Conservation (phyloP, 1,140 invertebrate species). For the Drosophila asahinai region DNA sequence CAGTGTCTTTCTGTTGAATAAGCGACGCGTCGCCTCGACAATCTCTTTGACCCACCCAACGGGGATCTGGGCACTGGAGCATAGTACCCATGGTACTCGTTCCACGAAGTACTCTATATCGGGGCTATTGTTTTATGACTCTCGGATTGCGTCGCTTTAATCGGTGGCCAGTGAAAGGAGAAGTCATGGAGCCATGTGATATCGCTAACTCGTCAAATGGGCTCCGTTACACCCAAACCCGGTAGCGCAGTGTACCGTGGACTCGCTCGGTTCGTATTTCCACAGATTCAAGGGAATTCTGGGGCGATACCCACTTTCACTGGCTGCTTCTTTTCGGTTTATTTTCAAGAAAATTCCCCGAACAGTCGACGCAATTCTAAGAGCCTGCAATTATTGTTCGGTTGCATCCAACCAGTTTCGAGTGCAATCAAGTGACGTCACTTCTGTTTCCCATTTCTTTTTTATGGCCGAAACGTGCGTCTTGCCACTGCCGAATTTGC, state of each 20-base stretch:
- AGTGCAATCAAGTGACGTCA: constrained; percentile 34
- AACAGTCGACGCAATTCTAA: constrained; percentile 69
- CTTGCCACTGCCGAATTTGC: constrained; percentile 65
- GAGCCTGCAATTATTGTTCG: constrained; percentile 64
- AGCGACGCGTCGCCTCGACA: constrained; percentile 49
- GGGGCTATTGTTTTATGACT: constrained; percentile 72
- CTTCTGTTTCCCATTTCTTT: constrained; percentile 34
- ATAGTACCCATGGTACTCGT: constrained; percentile 34
- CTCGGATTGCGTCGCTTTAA: constrained; percentile 60
- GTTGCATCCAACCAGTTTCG: constrained; percentile 57
- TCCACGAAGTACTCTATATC: constrained; percentile 19
- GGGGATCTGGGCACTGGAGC: constrained; percentile 55
- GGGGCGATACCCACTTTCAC: constrained; percentile 21
- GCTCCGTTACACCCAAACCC: constrained; percentile 74
- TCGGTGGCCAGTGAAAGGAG: constrained; percentile 76
- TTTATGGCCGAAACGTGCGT: constrained; percentile 62
- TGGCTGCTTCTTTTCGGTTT: constrained; percentile 6
- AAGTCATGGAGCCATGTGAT: constrained; percentile 78
- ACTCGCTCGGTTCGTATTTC: constrained; percentile 27
- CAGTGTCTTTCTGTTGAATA: constrained; percentile 58
- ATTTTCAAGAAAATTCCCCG: constrained; percentile 14
- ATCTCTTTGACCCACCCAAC: constrained; percentile 42
- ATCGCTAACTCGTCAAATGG: constrained; percentile 72
- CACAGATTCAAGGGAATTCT: constrained; percentile 29
- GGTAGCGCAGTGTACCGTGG: constrained; percentile 75